Evolutionary conservation across 1,140 invertebrate genomes (phyloP).

Genomic region (Brachionus angularis): DNA sequence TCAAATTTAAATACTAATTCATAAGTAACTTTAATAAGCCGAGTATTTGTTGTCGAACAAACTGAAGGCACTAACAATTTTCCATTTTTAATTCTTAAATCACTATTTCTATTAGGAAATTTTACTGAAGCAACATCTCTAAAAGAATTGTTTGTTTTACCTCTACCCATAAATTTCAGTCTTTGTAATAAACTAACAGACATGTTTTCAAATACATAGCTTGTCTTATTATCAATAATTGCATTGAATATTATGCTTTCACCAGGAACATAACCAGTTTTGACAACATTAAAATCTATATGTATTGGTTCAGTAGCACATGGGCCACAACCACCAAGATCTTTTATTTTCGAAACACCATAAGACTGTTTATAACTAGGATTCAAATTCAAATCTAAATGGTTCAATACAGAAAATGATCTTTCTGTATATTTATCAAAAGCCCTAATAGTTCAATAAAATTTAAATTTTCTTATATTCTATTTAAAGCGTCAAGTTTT

Average conservation of each 20-base stretch:
- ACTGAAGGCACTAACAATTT: slow-evolving; percentile 16
- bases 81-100: not conserved
- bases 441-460: not conserved
- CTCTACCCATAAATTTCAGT: not conserved
- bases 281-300: not conserved
- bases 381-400: slow-evolving; percentile 51
- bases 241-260: not conserved
- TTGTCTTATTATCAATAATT: no score
- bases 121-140: not conserved
- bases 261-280: not conserved
- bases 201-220: slow-evolving; percentile 22
- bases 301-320: slow-evolving; percentile 8
- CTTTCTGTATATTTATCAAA: slow-evolving; percentile 49
- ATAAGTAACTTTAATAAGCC: slow-evolving; percentile 22
- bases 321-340: slow-evolving; percentile 6
- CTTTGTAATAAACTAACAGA: slow-evolving; percentile 11
- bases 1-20: slow-evolving; percentile 29
- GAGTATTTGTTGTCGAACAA: not conserved
- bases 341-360: not conserved
- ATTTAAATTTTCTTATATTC: not conserved
- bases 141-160: not conserved
- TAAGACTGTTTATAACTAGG: slow-evolving; percentile 6
- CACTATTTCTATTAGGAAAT: not conserved
- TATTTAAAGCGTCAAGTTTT: not conserved
- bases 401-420: slow-evolving; percentile 52